phyloP scores from a whole-genome alignment of 1,140 invertebrate genomes.

The Drosophila arawakana region DNA sequence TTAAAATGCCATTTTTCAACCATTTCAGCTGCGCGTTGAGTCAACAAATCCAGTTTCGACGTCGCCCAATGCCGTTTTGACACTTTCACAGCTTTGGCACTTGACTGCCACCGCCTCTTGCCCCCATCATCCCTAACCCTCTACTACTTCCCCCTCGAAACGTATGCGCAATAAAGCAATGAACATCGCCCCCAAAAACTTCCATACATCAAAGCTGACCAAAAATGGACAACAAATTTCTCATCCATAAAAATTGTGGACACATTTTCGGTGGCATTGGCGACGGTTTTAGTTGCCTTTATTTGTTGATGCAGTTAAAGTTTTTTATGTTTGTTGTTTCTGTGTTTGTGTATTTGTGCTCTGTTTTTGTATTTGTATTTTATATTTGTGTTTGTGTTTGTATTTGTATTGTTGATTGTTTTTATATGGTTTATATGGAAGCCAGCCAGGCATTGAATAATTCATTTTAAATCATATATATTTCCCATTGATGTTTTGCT shows the following conservation, averaged over 20 bases:
- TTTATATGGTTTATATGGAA: slow-evolving; percentile 28
- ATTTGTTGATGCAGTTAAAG: slow-evolving; percentile 26
- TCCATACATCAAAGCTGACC: slow-evolving; percentile 43
- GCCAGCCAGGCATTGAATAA: slow-evolving; percentile 46
- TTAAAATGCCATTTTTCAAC: slow-evolving; percentile 48
- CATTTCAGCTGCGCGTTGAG: slow-evolving; percentile 24
- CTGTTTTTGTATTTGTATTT: slow-evolving; percentile 18
- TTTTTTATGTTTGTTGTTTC: slow-evolving; percentile 22
- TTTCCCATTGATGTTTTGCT: slow-evolving; percentile 48
- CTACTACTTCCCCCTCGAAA: background rate
- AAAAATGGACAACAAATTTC: slow-evolving; percentile 50
- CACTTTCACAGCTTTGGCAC: slow-evolving; percentile 49
- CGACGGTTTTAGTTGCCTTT: slow-evolving; percentile 31
- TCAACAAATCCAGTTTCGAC: slow-evolving; percentile 45
- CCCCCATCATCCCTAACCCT: too few relatives aligned
- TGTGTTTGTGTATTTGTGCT: slow-evolving; percentile 14
- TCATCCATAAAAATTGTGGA: slow-evolving; percentile 50
- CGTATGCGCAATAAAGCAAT: slow-evolving; percentile 32
- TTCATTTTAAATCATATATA: slow-evolving; percentile 52
- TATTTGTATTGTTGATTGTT: slow-evolving; percentile 36
- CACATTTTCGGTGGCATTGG: slow-evolving; percentile 38
- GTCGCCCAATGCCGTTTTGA: slow-evolving; percentile 36
- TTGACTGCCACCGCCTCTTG: background rate
- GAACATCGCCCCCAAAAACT: slow-evolving; percentile 21
- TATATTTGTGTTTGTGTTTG: slow-evolving; percentile 15